These are phyloP conservation scores for Ailuropoda melanoleuca DNA, from an alignment of 2,113 vertebrate species.

Conservation along the genomic window DNA sequence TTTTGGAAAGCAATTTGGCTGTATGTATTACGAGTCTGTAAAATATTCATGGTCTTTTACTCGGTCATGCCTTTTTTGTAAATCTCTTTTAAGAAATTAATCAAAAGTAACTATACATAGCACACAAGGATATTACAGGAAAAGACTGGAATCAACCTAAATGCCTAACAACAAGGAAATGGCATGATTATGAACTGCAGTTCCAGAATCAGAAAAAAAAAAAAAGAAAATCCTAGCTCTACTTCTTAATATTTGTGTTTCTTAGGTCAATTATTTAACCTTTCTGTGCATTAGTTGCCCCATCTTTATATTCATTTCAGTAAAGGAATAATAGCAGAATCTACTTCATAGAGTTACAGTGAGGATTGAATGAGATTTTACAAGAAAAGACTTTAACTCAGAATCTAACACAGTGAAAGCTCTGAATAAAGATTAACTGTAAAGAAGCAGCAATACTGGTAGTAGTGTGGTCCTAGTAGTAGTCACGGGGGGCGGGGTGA, in stretches of 20 bases:
- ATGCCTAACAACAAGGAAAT: background rate
- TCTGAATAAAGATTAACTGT: background rate
- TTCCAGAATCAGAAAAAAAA: background rate
- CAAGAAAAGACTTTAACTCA: background rate
- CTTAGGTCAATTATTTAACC: background rate
- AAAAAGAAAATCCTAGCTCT: background rate
- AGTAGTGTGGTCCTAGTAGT: background rate
- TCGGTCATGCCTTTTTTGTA: background rate
- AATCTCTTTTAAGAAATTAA: conserved; percentile 21
- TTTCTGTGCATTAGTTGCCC: background rate
- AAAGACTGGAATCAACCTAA: background rate
- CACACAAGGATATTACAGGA: background rate
- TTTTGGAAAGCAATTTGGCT: conserved; percentile 9
- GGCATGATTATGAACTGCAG: background rate
- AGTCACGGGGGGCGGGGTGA: background rate
- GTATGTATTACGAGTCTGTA: background rate
- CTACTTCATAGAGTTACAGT: background rate
- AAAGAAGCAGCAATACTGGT: background rate
- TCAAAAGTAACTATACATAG: background rate
- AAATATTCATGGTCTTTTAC: background rate
- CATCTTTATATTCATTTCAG: background rate
- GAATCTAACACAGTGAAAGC: background rate
- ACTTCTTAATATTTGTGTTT: background rate
- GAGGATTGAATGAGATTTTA: background rate
- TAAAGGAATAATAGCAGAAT: background rate